Evolutionary conservation across 1,140 invertebrate species (phyloP).

Genomic region (Propsilocerus akamusi): DNA sequence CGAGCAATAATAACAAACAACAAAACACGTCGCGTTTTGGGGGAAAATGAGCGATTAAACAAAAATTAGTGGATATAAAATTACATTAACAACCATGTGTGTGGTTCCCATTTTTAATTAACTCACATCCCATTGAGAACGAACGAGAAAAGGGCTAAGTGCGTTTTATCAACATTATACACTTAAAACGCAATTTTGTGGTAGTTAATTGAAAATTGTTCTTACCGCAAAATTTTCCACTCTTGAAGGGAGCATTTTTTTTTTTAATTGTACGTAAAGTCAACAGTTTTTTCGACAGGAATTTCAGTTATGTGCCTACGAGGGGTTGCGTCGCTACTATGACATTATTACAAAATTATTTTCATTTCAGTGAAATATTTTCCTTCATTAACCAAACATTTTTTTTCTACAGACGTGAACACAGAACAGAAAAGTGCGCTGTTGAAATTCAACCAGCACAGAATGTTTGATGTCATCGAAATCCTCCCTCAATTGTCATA

Average conservation of each 20-base stretch:
- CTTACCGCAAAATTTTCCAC: not conserved
- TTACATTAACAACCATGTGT: not conserved
- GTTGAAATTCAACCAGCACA: too few relatives aligned
- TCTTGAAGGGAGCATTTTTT: too few relatives aligned
- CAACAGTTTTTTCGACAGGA: not conserved
- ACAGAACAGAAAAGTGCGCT: too few relatives aligned
- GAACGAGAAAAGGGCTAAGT: not conserved
- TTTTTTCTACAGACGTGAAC: too few relatives aligned
- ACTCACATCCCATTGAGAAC: not conserved
- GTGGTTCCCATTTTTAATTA: constrained; percentile 1
- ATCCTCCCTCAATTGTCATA: too few relatives aligned
- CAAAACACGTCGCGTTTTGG: not conserved
- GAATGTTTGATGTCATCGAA: too few relatives aligned
- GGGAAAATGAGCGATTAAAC: not conserved
- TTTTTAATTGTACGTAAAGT: not conserved
- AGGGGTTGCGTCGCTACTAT: not conserved
- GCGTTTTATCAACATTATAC: not conserved
- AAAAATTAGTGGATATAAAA: constrained; percentile 1
- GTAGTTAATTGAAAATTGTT: constrained; percentile 1
- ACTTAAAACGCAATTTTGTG: not conserved
- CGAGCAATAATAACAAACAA: not conserved
- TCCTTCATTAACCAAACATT: too few relatives aligned
- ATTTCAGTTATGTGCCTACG: too few relatives aligned
- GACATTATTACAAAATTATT: constrained; percentile 4
- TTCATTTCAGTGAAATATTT: not conserved